Percentiles rank a stretch among this genome's conserved stretches.
Evolutionary conservation across 2,888 invertebrate species (phyloP).

Genomic region (Folsomia candida): DNA sequence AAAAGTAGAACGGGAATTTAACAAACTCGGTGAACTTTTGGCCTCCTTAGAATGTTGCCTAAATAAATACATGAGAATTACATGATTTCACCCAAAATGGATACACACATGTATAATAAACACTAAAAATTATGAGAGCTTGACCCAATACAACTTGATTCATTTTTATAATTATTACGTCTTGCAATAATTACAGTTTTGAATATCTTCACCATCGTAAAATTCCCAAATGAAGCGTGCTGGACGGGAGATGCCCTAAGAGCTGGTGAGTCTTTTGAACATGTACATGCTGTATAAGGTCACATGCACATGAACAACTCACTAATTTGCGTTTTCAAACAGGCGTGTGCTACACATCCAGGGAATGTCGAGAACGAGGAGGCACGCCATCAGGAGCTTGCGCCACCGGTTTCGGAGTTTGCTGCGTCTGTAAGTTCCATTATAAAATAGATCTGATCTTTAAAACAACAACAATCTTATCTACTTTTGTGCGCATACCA

Average conservation of each 20-base stretch:
- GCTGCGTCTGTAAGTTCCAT: constrained; percentile 47
- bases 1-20: neutral
- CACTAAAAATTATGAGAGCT: neutral
- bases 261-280: constrained; percentile 34
- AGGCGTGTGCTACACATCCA: constrained; percentile 50
- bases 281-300: too few relatives aligned
- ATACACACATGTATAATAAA: too few relatives aligned
- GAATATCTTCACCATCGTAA: constrained; percentile 51
- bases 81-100: neutral
- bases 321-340: constrained; percentile 4
- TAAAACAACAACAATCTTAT: neutral
- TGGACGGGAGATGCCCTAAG: constrained; percentile 50
- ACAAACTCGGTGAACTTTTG: constrained; percentile 5
- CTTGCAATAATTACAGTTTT: constrained; percentile 38
- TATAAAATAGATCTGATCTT: too few relatives aligned
- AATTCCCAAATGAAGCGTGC: constrained; percentile 51
- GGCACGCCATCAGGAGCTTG: constrained; percentile 50
- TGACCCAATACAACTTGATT: neutral
- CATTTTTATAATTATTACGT: neutral
- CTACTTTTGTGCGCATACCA: too few relatives aligned
- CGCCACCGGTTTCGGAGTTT: constrained; percentile 50
- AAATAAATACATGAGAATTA: neutral
- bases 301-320: too few relatives aligned
- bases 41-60: neutral
- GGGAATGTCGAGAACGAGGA: constrained; percentile 50